phyloP scores from a whole-genome alignment of 2,797 vertebrate species.

The Sebastes reedi region DNA sequence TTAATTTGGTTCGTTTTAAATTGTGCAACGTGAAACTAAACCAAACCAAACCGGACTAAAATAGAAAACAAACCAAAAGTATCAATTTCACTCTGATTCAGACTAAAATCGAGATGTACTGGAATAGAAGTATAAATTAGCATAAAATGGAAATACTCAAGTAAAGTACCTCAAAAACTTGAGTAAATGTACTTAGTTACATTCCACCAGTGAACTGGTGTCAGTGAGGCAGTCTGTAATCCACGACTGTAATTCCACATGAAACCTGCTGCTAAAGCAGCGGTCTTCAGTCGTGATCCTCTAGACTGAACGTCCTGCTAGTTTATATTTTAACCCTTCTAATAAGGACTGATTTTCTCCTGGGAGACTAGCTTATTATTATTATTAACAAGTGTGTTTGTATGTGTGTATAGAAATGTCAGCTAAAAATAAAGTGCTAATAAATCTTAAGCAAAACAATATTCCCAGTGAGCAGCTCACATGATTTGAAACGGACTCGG shows the following conservation, averaged over 20 bases:
- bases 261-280: not conserved
- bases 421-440: slow-evolving; percentile 37
- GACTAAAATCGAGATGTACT: not conserved
- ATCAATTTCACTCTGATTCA: no score
- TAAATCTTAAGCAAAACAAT: slow-evolving; percentile 41
- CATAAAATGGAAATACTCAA: not conserved
- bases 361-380: not conserved
- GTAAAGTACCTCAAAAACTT: not conserved
- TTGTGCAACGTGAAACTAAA: no score
- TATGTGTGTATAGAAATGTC: slow-evolving; percentile 22
- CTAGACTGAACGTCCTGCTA: not conserved
- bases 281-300: not conserved
- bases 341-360: slow-evolving; percentile 25
- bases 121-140: not conserved
- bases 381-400: not conserved
- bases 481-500: slow-evolving; percentile 27
- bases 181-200: not conserved
- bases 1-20: no score
- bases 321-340: slow-evolving; percentile 11
- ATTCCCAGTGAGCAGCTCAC: slow-evolving; percentile 29
- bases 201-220: not conserved
- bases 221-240: not conserved
- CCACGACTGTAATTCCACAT: slow-evolving; percentile 21
- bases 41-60: no score
- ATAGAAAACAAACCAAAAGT: no score